Base-by-base conservation (phyloP, 2,797 vertebrate species). In the Danio kyathit region DNA sequence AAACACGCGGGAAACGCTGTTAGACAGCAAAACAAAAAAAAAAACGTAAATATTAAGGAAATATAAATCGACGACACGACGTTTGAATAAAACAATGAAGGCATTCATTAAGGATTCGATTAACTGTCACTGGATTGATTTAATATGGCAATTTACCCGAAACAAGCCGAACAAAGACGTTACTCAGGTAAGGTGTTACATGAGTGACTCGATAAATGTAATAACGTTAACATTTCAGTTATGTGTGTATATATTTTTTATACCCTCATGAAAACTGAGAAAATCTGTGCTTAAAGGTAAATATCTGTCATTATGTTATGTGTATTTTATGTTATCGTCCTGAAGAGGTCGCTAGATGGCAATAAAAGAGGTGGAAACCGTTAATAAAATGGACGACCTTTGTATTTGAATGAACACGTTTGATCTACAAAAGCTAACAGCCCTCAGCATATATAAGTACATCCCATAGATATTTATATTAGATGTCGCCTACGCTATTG, bases 291-390 rank as follows among this genome's bases (percentile, higher is more conserved):
- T 54, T 41, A 9, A 69, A 16, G 13, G 29, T 66, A 14, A 29
- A 29, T 2, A 16, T 21, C 5, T 3, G 44, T 14, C 0, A 7
- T 54, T 59, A 21, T 44, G 14, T 67, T 7, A 5, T 19, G 46
- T 52, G 66, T n/a, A n/a, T 29, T 60, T 11, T 21, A 12, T 12
- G 8, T 9, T 40, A 1, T 1, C 13, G 38, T 57, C 44, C 60
- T 5, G 5, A n/a, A 80, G 79, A 80, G 51, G 70, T 70, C 60
- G 41, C 51, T 29, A 80, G 41, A 74, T 16, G 40, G 16, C 60
- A 19, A 57, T 38, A 13, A 64, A 72, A 63, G 46, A 43, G 9
- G 4, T 29, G 8, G 7, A 5, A 38, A 6, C 6, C 0, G 29
- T 29, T 29, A 29, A 29, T 29, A 29, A 29, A 29, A 29, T 29